Conservation (phyloP, 2,888 invertebrate genomes). For the Epicampocera succincta region DNA sequence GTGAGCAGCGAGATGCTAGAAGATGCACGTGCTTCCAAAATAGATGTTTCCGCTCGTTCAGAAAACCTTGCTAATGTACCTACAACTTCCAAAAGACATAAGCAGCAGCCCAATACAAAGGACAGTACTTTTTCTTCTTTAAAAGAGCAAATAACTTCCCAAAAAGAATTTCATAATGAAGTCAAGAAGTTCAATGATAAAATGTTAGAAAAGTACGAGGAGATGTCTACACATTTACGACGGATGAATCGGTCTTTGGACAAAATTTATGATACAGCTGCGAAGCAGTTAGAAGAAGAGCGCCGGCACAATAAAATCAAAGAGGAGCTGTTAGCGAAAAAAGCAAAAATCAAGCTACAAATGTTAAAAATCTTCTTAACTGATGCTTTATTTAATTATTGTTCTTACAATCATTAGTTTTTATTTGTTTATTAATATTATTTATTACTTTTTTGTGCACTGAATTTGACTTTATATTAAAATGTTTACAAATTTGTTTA, state of each 20-base stretch:
- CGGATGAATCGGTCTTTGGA: no score
- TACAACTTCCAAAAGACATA: slow-evolving; percentile 17
- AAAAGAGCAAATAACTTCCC: slow-evolving; percentile 1
- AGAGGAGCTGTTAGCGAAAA: slow-evolving; percentile 5
- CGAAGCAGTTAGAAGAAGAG: slow-evolving; percentile 7
- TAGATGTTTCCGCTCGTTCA: slow-evolving; percentile 30
- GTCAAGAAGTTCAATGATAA: slow-evolving; percentile 8
- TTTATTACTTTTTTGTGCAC: no score
- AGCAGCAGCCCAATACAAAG: slow-evolving; percentile 13
- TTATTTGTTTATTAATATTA: no score
- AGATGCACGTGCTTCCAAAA: slow-evolving; percentile 26
- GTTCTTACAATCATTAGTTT: no score
- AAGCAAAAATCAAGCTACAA: neutral
- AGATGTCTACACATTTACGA: slow-evolving; percentile 5
- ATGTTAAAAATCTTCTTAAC: neutral
- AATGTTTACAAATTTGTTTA: no score
- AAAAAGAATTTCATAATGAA: slow-evolving; percentile 12
- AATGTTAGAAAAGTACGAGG: slow-evolving; percentile 1
- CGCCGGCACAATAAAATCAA: slow-evolving; percentile 15
- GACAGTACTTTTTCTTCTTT: slow-evolving; percentile 1
- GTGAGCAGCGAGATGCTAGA: slow-evolving; percentile 9
- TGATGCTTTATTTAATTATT: no score
- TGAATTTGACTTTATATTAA: no score
- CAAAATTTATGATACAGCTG: neutral
- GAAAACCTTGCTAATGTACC: slow-evolving; percentile 17